Evolutionary conservation across 2,888 invertebrate genomes (phyloP), one percentile per base, ranked within the genome.

Genomic region (Melipona beecheii): DNA sequence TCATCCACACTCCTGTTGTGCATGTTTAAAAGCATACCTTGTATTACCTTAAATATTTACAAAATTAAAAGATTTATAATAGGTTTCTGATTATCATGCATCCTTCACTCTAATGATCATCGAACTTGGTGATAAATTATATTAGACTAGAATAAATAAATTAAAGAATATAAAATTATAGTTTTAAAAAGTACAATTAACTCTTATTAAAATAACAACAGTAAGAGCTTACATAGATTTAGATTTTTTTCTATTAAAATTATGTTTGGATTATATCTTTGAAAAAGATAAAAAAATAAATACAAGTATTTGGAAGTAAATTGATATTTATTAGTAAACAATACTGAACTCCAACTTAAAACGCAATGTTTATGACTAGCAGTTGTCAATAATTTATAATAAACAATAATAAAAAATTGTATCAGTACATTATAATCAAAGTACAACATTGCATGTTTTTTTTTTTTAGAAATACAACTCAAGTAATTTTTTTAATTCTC

Each of bases 111-210:
- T 86, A 87, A 86, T 84, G 85, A 91, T 83, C 89, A 92, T 92
- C 89, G 90, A 92, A 91, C 90, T 90, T 91, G 85, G 89, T 91
- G 90, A 89, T 87, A 86, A 91, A 91, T 58, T 71, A 77, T 68
- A 69, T 85, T 83, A 90, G 82, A 90, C 80, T 88, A 88, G 70
- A 88, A 85, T 58, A 58, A 76, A 76, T 70, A 71, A 84, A 74
- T 82, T 72, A 65, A 65, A 52, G 31, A 31, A 64, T 50, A 81
- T 36, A 49, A 60, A 78, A 70, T 66, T 76, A 50, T 80, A 83
- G 43, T 24, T 64, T 21, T 31, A 49, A 15, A 71, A 66, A n/a
- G 54, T 50, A 56, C 52, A 74, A 82, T 52, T n/a, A 82, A 43
- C 36, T 31, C 15, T 21, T 74, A 65, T 21, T 74, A 65, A 56